Percentiles rank a stretch among this genome's conserved stretches.
Conservation (phyloP, 2,113 vertebrate species). For the Heterotis niloticus region DNA sequence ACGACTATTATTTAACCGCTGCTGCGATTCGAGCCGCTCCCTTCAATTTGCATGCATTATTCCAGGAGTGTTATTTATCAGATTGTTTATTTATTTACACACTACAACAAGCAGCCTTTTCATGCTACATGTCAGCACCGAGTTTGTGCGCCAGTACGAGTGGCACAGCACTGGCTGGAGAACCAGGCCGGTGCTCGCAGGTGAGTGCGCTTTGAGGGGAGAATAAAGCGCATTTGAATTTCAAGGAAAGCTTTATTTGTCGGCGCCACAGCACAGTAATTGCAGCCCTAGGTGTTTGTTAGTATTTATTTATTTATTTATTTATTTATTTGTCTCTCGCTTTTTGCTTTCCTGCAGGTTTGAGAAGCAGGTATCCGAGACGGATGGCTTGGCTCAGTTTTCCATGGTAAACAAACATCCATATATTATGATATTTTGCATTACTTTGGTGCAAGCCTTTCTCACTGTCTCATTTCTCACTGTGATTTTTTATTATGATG, state of each 20-base stretch:
- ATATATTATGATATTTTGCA: conserved; percentile 15
- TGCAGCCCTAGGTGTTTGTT: conserved; percentile 6
- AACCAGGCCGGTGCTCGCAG: not conserved
- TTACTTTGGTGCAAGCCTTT: not conserved
- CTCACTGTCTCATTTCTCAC: not conserved
- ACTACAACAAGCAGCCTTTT: not conserved
- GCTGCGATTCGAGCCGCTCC: no score
- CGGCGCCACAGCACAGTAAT: conserved; percentile 7
- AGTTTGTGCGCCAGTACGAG: not conserved
- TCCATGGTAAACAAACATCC: not conserved
- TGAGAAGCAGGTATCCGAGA: not conserved
- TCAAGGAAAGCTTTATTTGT: conserved; percentile 1
- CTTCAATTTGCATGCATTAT: no score
- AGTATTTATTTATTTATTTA: not conserved
- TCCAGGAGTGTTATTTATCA: not conserved
- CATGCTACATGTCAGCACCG: not conserved
- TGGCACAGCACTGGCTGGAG: not conserved
- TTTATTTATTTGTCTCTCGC: no score
- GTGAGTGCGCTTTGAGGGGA: not conserved
- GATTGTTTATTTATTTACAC: not conserved
- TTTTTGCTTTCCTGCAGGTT: conserved; percentile 9
- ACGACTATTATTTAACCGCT: no score
- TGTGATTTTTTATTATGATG: not conserved
- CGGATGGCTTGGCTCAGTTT: not conserved
- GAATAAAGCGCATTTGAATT: conserved; percentile 10